A percentile compares a stretch with the other conserved stretches of the same genome.
These are phyloP conservation scores for Sebastes melanostomus DNA, from an alignment of 2,797 vertebrate genomes.

Conservation along the genomic window DNA sequence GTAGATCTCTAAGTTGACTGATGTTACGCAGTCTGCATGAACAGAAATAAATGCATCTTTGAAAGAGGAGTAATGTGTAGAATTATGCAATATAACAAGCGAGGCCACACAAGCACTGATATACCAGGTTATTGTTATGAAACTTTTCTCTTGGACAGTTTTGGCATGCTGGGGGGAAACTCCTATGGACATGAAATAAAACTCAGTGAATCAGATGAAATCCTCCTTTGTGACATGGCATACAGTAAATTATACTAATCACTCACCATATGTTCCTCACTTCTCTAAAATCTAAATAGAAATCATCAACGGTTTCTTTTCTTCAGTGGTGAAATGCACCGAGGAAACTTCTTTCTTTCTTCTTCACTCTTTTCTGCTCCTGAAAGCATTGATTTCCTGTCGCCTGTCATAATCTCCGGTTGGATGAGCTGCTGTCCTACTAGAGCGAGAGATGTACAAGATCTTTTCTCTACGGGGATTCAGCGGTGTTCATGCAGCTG, in stretches of 20 bases:
- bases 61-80: constrained; percentile 17
- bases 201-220: constrained; percentile 34
- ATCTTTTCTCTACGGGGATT: constrained; percentile 28
- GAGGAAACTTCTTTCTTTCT: neutral
- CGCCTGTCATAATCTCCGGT: constrained; percentile 35
- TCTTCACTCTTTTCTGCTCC: constrained; percentile 16
- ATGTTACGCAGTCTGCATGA: constrained; percentile 63
- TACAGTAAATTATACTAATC: neutral
- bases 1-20: constrained; percentile 28
- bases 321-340: constrained; percentile 2
- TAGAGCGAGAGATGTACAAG: constrained; percentile 14
- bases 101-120: constrained; percentile 12
- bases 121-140: constrained; percentile 13
- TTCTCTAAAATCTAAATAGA: neutral
- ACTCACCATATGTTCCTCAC: neutral
- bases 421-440: constrained; percentile 33
- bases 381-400: constrained; percentile 67
- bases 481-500: constrained; percentile 11
- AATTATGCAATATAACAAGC: constrained; percentile 19
- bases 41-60: constrained; percentile 36
- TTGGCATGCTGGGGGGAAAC: constrained; percentile 42
- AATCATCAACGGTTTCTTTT: neutral
- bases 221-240: constrained; percentile 26
- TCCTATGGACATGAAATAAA: constrained; percentile 65
- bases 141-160: constrained; percentile 10